Percentiles rank a stretch among this genome's conserved stretches.
These are phyloP conservation scores for Takifugu bimaculatus DNA, from an alignment of 2,113 vertebrate species.

Conservation along the genomic window DNA sequence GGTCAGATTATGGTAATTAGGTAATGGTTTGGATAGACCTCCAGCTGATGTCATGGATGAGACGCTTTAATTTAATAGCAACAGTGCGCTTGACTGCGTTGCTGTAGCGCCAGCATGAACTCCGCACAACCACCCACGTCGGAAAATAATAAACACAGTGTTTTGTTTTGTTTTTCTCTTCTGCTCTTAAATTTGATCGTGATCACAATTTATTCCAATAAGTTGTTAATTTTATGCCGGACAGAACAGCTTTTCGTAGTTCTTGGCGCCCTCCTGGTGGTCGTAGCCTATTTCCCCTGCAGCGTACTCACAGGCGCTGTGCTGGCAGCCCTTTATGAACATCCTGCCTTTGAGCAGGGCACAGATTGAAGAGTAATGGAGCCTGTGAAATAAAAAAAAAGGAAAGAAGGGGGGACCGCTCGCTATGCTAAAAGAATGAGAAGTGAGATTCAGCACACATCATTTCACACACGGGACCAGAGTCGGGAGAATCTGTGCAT, in stretches of 20 bases:
- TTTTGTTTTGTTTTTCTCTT: background rate
- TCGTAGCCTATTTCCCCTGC: background rate
- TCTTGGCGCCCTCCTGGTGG: background rate
- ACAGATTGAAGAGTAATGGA: constrained; percentile 66
- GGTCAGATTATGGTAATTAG: constrained; percentile 29
- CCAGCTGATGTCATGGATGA: constrained; percentile 51
- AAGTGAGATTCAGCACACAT: constrained; percentile 57
- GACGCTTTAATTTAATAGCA: constrained; percentile 37
- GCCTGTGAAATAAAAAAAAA: constrained; percentile 60
- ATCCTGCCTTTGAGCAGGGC: constrained; percentile 55
- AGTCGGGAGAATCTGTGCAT: constrained; percentile 53
- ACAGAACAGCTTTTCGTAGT: background rate
- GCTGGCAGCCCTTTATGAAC: constrained; percentile 25
- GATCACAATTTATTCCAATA: constrained; percentile 15
- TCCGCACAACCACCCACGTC: constrained; percentile 17
- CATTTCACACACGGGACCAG: constrained; percentile 60
- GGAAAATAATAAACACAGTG: constrained; percentile 20
- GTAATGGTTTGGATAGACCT: constrained; percentile 18
- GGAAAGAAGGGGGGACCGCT: constrained; percentile 4
- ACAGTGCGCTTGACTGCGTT: constrained; percentile 15
- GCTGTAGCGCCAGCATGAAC: background rate
- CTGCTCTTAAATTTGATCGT: constrained; percentile 11
- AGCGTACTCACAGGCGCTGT: background rate
- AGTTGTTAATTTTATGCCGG: background rate
- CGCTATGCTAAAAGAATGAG: constrained; percentile 48